Evolutionary conservation across 2,888 invertebrate genomes (phyloP), one percentile per base, ranked within the genome.

Genomic region (Nesidiocoris tenuis): DNA sequence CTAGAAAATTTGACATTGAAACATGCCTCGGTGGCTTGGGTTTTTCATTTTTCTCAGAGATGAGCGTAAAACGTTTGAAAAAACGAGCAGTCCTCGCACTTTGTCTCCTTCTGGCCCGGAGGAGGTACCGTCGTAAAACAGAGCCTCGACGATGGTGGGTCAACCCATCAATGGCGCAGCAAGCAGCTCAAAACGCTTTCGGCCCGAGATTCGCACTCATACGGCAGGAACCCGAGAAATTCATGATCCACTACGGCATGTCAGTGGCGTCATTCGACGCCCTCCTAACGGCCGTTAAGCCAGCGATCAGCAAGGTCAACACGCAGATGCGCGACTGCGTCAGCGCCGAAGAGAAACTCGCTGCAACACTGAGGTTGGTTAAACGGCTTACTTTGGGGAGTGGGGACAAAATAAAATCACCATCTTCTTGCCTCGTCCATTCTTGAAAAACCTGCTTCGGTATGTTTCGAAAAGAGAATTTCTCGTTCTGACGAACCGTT

Each of bases 301-400:
- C 39, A 2, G 67, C 56, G 22, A 67, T 67, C 39, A 19, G 54
- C 22, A 56, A 56, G 21, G 55, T 55, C 56, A 67, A 67, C 17
- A 67, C 67, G 22, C 54, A 54, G 7, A 67, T 67, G 67, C 54
- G 67, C 0, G 67, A 67, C 22, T 67, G 55, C 17, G 56, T 67
- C 22, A 67, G 23, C 22, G 54, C 67, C 1, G 21, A 54, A 17
- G 67, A 67, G 55, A 67, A 67, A 67, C 67, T 67, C 22, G 67
- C 67, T 1, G 56, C 55, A 5, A 67, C 67, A 21, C 19, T 67
- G 1, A 67, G 67, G 67, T 67, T 54, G 23, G 67, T 21, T 18
- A n/a, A 21, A n/a, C n/a, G n/a, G n/a, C n/a, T n/a, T n/a, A n/a
- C n/a, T n/a, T n/a, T n/a, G n/a, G n/a, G n/a, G n/a, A n/a, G n/a